Conservation (phyloP, 2,888 invertebrate genomes). For the Stenolophus ochropezus region DNA sequence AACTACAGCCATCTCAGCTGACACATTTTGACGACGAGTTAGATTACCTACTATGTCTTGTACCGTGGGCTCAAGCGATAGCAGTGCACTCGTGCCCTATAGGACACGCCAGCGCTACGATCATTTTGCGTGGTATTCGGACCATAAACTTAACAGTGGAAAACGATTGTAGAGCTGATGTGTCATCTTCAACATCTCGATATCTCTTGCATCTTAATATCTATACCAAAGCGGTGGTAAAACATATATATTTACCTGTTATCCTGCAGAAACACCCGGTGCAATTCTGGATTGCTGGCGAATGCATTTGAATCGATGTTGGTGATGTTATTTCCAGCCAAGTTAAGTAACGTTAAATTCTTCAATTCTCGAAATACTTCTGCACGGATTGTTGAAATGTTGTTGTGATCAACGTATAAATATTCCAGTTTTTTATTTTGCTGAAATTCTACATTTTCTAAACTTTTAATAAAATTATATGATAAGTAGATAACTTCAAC, state of each 20-base stretch:
- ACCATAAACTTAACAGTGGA: too few relatives aligned
- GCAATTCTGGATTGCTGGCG: background rate
- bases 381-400: background rate
- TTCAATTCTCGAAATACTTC: background rate
- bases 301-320: background rate
- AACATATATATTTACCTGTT: background rate
- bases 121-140: too few relatives aligned
- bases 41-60: too few relatives aligned
- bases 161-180: too few relatives aligned
- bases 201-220: too few relatives aligned
- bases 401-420: background rate
- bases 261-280: background rate
- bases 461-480: background rate
- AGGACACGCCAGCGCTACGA: too few relatives aligned
- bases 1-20: too few relatives aligned
- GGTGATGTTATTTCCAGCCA: background rate
- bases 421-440: background rate
- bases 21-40: too few relatives aligned
- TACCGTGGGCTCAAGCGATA: too few relatives aligned
- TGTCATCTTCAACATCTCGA: too few relatives aligned
- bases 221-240: too few relatives aligned
- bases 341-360: background rate
- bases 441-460: background rate
- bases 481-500: background rate
- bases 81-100: too few relatives aligned